Conservation (phyloP, 2,113 vertebrate genomes). For the Ameiurus melas region DNA sequence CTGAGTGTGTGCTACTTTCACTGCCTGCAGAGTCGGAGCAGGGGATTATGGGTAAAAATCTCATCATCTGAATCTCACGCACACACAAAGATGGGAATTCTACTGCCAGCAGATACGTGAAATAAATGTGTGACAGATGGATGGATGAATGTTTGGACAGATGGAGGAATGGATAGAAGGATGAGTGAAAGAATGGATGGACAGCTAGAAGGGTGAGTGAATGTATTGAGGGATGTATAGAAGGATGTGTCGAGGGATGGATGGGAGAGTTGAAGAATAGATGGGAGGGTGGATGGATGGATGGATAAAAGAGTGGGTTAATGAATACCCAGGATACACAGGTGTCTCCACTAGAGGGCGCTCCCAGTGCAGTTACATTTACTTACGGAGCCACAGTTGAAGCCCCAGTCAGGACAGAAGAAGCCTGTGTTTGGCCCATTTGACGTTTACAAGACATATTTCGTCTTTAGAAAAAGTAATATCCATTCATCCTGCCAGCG, state of each 20-base stretch:
- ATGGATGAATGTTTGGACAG: not conserved
- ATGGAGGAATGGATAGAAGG: not conserved
- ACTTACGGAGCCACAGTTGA: no score
- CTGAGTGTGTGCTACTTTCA: slow-evolving; percentile 21
- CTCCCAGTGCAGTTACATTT: no score
- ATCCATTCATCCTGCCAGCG: no score
- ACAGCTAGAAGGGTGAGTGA: no score
- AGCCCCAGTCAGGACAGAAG: no score
- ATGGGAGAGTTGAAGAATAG: not conserved
- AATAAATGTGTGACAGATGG: not conserved
- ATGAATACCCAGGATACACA: no score
- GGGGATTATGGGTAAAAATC: slow-evolving; percentile 47
- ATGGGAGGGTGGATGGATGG: not conserved
- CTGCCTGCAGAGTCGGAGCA: slow-evolving; percentile 43
- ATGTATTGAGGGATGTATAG: no score
- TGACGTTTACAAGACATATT: no score
- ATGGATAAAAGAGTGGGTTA: not conserved
- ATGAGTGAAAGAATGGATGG: not conserved
- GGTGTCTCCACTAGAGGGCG: no score
- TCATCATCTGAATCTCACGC: slow-evolving; percentile 14
- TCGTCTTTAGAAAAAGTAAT: no score
- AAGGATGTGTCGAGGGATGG: not conserved
- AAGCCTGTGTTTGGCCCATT: no score
- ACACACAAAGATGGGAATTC: not conserved
- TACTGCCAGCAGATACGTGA: not conserved